Evolutionary conservation across 2,888 invertebrate genomes (phyloP).

Genomic region (Parapristionchus giblindavisi): DNA sequence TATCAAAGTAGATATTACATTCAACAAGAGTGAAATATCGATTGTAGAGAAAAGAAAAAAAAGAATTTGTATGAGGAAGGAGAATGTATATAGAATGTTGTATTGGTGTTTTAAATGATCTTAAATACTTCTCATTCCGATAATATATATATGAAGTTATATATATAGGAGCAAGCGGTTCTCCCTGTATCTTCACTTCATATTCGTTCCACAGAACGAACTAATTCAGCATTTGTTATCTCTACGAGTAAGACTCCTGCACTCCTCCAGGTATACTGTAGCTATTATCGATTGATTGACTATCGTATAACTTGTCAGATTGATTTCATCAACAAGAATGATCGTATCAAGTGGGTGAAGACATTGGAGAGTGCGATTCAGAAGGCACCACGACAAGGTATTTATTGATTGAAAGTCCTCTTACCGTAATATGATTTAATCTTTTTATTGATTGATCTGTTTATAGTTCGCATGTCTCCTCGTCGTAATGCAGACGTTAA

Average conservation of each 20-base stretch:
- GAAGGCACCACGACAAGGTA: slow-evolving; percentile 40
- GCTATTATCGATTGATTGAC: neutral
- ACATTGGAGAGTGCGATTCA: slow-evolving; percentile 47
- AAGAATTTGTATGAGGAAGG: neutral
- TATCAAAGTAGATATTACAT: no score
- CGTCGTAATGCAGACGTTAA: neutral
- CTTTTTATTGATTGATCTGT: no score
- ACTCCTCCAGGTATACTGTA: neutral
- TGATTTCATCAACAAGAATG: slow-evolving; percentile 47
- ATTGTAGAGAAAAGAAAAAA: no score
- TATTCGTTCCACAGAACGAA: slow-evolving; percentile 45
- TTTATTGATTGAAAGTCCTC: neutral
- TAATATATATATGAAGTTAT: neutral
- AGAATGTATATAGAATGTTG: no score
- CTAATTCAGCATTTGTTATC: slow-evolving; percentile 27
- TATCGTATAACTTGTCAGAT: slow-evolving; percentile 37
- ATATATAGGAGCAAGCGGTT: slow-evolving; percentile 50
- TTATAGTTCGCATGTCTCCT: slow-evolving; percentile 27
- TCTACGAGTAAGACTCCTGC: slow-evolving; percentile 24
- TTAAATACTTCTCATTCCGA: no score
- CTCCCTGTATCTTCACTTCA: slow-evolving; percentile 47
- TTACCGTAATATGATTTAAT: neutral
- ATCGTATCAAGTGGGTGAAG: slow-evolving; percentile 51
- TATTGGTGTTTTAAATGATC: neutral
- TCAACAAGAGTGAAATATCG: no score